Evolutionary conservation across 2,888 invertebrate genomes (phyloP), one percentile per base, ranked within the genome.

Genomic region (Noctua janthe): DNA sequence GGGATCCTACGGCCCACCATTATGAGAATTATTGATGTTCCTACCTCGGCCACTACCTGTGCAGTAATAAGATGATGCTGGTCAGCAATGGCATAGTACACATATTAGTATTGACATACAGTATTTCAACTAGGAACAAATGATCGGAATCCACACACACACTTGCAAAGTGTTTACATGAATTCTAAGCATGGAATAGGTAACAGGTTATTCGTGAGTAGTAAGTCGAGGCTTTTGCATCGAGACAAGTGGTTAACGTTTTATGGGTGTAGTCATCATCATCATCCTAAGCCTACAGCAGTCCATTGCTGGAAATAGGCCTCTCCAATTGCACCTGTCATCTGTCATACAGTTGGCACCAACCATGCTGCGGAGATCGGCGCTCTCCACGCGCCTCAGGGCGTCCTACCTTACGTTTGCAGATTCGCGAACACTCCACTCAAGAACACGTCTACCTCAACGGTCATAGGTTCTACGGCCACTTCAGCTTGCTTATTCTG

Each of bases 21-120:
- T 78, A 15, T 8, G 6, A 23, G 84, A 73, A 82, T 84, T 56
- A 83, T 82, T 82, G 62, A 83, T 72, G 59, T 20, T 29, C n/a
- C 15, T 78, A 35, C 49, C 39, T 15, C 8, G 10, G 17, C 20
- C 35, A 51, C 35, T 71, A 83, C 59, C 51, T 66, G 35, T n/a
- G 54, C 59, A 11, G 51, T 72, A 69, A 51, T 54, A 54, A 17
- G 67, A 43, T 62, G 47, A 43, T 59, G 39, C 43, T 23, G 62
- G 54, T 69, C 39, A 70, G 83, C 39, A 47, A 54, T 17, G n/a
- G 20, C 29, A 47, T 69, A 69, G 47, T 17, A 13, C 4, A 47
- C 67, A 67, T 43, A 20, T 35, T 2, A 5, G n/a, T 43, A 15
- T 3, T 43, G 43, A 7, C 39, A n/a, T 15, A n/a, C 69, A 69